Evolutionary conservation across 2,797 vertebrate species (phyloP).

Genomic region (Notamacropus eugenii): DNA sequence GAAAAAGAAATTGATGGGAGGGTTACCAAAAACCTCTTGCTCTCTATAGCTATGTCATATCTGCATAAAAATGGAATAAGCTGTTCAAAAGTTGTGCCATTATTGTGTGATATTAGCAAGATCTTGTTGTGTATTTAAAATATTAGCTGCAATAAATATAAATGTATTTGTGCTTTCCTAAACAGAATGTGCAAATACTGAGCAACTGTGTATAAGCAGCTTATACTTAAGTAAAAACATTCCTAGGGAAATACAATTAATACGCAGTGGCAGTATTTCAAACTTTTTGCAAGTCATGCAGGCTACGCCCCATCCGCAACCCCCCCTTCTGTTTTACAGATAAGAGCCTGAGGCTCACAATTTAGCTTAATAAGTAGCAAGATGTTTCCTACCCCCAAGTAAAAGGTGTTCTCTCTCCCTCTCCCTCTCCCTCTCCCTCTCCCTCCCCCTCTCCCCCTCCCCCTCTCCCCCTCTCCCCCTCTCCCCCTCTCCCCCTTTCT

Average conservation of each 20-base stretch:
- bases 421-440: too few relatives aligned
- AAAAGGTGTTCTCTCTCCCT: too few relatives aligned
- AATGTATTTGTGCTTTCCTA: slow-evolving; percentile 69
- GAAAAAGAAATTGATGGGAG: slow-evolving; percentile 14
- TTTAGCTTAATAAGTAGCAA: not conserved
- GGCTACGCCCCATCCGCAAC: not conserved
- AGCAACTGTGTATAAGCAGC: slow-evolving; percentile 67
- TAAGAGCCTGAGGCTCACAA: not conserved
- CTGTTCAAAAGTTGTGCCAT: slow-evolving; percentile 66
- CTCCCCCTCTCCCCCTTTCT: too few relatives aligned
- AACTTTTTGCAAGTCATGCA: slow-evolving; percentile 26
- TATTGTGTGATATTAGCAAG: slow-evolving; percentile 50
- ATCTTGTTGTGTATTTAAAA: slow-evolving; percentile 74
- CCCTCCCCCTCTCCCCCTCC: too few relatives aligned
- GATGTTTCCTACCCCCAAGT: not conserved
- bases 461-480: too few relatives aligned
- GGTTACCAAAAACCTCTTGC: slow-evolving; percentile 26
- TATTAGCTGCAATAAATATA: slow-evolving; percentile 70
- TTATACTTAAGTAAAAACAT: slow-evolving; percentile 54
- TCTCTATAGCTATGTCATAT: slow-evolving; percentile 24
- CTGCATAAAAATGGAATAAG: slow-evolving; percentile 59
- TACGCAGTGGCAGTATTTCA: slow-evolving; percentile 48
- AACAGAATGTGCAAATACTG: slow-evolving; percentile 67
- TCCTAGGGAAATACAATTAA: slow-evolving; percentile 56
- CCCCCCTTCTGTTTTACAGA: not conserved